Conservation (phyloP, 1,140 invertebrate species). For the Apis laboriosa region DNA sequence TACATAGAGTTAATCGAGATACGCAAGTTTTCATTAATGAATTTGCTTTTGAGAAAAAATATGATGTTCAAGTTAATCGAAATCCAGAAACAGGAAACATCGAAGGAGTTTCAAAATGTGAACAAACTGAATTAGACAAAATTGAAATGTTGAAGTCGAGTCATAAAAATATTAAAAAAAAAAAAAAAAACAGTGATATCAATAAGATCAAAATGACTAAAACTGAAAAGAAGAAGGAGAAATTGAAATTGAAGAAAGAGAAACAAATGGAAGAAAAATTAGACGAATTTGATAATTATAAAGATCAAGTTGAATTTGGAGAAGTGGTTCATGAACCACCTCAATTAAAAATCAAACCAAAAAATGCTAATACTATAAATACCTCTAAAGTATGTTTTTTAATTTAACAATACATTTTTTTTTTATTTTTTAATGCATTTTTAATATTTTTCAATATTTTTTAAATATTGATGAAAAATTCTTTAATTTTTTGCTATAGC, state of each 20-base stretch:
- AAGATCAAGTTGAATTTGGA: slow-evolving; percentile 85
- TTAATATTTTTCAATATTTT: neutral
- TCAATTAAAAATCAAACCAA: slow-evolving; percentile 79
- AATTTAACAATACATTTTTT: neutral
- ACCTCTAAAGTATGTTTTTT: slow-evolving; percentile 76
- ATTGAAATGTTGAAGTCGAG: slow-evolving; percentile 76
- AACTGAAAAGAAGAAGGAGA: slow-evolving; percentile 77
- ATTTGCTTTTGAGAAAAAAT: slow-evolving; percentile 82
- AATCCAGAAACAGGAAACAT: slow-evolving; percentile 80
- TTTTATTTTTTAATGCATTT: slow-evolving; percentile 17
- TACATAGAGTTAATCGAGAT: slow-evolving; percentile 80
- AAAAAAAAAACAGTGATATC: slow-evolving; percentile 74
- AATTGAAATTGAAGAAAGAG: slow-evolving; percentile 78
- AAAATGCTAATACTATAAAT: slow-evolving; percentile 73
- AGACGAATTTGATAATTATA: slow-evolving; percentile 74
- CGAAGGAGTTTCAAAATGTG: slow-evolving; percentile 76
- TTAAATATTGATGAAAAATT: slow-evolving; percentile 20
- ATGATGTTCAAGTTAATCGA: slow-evolving; percentile 80
- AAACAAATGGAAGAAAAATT: slow-evolving; percentile 67
- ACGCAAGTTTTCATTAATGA: slow-evolving; percentile 81
- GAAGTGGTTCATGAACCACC: slow-evolving; percentile 86
- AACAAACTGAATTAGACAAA: slow-evolving; percentile 80
- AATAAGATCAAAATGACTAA: slow-evolving; percentile 75
- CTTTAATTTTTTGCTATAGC: slow-evolving; percentile 74
- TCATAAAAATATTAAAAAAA: slow-evolving; percentile 75